Conservation (phyloP, 1,140 invertebrate genomes). For the Drosophila tani region DNA sequence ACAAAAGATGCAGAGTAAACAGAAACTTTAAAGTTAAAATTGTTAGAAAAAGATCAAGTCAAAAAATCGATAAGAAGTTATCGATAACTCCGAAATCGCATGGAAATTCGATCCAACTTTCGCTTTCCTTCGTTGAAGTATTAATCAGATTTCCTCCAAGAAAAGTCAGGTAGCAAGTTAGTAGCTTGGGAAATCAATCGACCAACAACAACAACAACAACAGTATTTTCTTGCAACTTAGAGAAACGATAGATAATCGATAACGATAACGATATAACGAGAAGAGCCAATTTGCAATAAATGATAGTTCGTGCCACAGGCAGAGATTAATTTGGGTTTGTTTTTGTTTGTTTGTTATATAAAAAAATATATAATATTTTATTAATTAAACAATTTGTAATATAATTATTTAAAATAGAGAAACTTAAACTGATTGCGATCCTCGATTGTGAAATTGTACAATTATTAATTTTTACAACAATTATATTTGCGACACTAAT, state of each 20-base stretch:
- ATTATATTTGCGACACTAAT: conserved; percentile 62
- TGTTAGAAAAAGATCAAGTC: background rate
- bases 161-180: conserved; percentile 18
- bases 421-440: conserved; percentile 56
- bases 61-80: background rate
- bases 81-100: background rate
- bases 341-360: conserved; percentile 40
- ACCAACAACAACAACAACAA: conserved; percentile 25
- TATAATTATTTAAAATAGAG: conserved; percentile 63
- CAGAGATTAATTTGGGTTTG: conserved; percentile 49
- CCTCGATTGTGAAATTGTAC: conserved; percentile 50
- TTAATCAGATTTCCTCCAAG: background rate
- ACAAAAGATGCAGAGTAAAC: background rate
- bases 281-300: conserved; percentile 49
- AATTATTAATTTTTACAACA: conserved; percentile 59
- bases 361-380: conserved; percentile 61
- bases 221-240: conserved; percentile 79
- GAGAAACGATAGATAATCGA: conserved; percentile 38
- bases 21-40: background rate
- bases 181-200: conserved; percentile 27
- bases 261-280: conserved; percentile 16
- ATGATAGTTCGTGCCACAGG: conserved; percentile 46
- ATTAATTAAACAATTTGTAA: conserved; percentile 63
- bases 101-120: conserved; percentile 8
- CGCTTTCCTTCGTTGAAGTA: conserved; percentile 9